Conservation (phyloP, 2,113 vertebrate genomes). For the Manacus vitellinus region DNA sequence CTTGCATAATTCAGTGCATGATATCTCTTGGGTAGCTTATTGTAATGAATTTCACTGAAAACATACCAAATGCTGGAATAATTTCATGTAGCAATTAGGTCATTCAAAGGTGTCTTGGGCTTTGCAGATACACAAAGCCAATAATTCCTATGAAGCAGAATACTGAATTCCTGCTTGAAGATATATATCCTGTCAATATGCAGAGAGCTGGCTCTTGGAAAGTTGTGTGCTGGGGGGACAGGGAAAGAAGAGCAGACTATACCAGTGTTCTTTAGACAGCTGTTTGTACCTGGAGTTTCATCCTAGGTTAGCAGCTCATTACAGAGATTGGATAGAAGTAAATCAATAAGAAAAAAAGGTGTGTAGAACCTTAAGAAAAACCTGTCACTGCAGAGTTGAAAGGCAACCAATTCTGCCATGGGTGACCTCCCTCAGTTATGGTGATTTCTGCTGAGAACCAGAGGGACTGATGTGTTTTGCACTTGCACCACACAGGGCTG, state of each 20-base stretch:
- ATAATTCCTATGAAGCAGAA: neutral
- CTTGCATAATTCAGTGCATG: neutral
- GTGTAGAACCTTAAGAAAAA: neutral
- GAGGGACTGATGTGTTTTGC: neutral
- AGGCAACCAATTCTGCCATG: neutral
- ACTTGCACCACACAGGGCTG: neutral
- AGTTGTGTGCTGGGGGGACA: neutral
- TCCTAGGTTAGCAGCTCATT: neutral
- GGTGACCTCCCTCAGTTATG: neutral
- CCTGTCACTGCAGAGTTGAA: neutral
- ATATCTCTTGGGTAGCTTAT: conserved; percentile 2
- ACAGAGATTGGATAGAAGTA: neutral
- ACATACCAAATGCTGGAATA: neutral
- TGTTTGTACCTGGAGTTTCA: neutral
- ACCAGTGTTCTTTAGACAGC: neutral
- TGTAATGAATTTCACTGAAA: conserved; percentile 34
- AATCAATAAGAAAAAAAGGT: neutral
- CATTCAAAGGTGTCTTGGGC: neutral
- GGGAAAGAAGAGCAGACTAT: neutral
- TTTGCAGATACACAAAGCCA: neutral
- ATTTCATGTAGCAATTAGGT: conserved; percentile 33
- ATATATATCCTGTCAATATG: neutral
- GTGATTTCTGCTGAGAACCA: neutral
- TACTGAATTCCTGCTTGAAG: neutral
- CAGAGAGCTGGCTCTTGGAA: neutral